Percentiles rank a stretch among this genome's conserved stretches.
Conservation (phyloP, 2,888 invertebrate genomes). For the Trissoscelio sp. region DNA sequence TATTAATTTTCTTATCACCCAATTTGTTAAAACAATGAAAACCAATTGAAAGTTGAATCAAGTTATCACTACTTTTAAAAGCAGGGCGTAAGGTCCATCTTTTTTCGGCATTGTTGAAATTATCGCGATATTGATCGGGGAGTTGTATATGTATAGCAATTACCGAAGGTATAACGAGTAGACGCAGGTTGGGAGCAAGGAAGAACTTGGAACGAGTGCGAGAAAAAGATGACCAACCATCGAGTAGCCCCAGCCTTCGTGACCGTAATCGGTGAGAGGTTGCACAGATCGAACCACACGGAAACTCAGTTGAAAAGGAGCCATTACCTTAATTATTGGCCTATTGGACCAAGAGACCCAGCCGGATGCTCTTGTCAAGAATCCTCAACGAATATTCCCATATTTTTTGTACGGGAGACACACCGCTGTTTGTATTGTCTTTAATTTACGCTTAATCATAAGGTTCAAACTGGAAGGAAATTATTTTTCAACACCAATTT, state of each 20-base stretch:
- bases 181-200: slow-evolving; percentile 36
- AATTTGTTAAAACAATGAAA: background rate
- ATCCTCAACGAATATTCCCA: slow-evolving; percentile 31
- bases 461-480: background rate
- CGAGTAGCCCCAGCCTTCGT: slow-evolving; percentile 74
- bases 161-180: slow-evolving; percentile 51
- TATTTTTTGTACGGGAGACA: slow-evolving; percentile 19
- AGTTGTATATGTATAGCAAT: slow-evolving; percentile 53
- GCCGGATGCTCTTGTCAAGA: slow-evolving; percentile 61
- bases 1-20: background rate
- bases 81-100: too few relatives aligned
- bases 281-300: slow-evolving; percentile 79
- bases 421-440: slow-evolving; percentile 41
- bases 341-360: slow-evolving; percentile 72
- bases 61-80: slow-evolving; percentile 32
- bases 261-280: slow-evolving; percentile 79
- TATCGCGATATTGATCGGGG: slow-evolving; percentile 58
- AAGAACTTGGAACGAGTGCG: slow-evolving; percentile 55
- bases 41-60: slow-evolving; percentile 12
- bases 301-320: slow-evolving; percentile 83
- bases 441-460: slow-evolving; percentile 10
- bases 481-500: slow-evolving; percentile 9
- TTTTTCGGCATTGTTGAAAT: slow-evolving; percentile 53
- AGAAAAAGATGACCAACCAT: slow-evolving; percentile 55
- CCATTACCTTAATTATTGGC: slow-evolving; percentile 82